Evolutionary conservation across 2,113 vertebrate genomes (phyloP).

Genomic region (Taurulus bubalis): DNA sequence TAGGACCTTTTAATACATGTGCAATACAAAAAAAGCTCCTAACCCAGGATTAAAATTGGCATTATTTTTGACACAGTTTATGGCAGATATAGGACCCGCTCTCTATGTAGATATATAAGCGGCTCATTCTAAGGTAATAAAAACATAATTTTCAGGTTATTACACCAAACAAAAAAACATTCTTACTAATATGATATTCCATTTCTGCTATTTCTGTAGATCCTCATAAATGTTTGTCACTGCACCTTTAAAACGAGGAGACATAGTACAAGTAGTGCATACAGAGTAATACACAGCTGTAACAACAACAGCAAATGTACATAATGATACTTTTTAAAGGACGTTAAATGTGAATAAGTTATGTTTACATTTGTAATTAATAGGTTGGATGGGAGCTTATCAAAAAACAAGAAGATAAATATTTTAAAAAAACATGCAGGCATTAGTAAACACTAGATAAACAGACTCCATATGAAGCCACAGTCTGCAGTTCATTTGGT

Average conservation of each 20-base stretch:
- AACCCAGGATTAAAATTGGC: not conserved
- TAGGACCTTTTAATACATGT: not conserved
- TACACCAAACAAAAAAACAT: not conserved
- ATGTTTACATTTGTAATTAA: not conserved
- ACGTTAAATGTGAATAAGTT: not conserved
- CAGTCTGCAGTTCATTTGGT: constrained; percentile 51
- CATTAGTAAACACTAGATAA: not conserved
- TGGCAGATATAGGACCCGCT: not conserved
- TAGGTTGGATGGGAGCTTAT: not conserved
- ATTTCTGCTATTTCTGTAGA: not conserved
- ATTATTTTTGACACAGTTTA: not conserved
- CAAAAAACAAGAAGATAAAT: not conserved
- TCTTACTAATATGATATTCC: not conserved
- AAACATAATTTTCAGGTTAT: not conserved
- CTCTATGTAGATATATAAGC: not conserved
- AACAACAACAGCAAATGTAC: not conserved
- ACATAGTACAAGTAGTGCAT: not conserved
- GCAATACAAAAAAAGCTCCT: not conserved
- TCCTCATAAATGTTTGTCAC: not conserved
- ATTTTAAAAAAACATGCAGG: not conserved
- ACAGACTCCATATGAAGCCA: not conserved
- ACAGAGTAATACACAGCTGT: not conserved
- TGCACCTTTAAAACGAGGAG: not conserved
- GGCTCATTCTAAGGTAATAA: not conserved
- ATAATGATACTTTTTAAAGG: not conserved